Conservation (phyloP, 2,888 invertebrate species). For the Saturnia japonica region DNA sequence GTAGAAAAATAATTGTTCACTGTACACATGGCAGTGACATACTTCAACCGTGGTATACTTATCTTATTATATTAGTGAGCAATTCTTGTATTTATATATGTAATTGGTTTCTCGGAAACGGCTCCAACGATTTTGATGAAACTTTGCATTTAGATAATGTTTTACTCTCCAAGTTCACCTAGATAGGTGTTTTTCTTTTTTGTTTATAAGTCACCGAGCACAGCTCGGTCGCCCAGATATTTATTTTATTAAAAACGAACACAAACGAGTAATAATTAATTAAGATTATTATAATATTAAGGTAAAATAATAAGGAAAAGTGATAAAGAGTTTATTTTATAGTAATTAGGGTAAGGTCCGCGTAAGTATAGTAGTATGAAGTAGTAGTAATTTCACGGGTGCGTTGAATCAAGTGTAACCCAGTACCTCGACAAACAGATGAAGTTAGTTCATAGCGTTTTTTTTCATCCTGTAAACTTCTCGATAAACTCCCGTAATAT, state of each 20-base stretch:
- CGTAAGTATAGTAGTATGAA: not conserved
- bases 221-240: no score
- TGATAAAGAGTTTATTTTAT: not conserved
- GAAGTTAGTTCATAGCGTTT: not conserved
- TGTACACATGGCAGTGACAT: not conserved
- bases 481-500: no score
- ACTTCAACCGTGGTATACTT: not conserved
- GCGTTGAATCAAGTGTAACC: no score
- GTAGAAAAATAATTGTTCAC: not conserved
- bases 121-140: no score
- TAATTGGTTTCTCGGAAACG: no score
- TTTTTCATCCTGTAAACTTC: not conserved
- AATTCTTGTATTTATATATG: no score
- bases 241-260: not conserved
- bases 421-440: not conserved
- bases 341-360: not conserved
- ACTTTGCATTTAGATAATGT: no score
- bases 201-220: no score
- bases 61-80: no score
- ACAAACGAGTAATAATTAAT: not conserved
- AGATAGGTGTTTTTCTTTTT: no score
- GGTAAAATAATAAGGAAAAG: not conserved
- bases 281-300: constrained; percentile 1
- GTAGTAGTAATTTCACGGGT: no score
- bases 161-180: no score